Conservation (phyloP, 2,888 invertebrate genomes). For the Cecidostiba fungosa region DNA sequence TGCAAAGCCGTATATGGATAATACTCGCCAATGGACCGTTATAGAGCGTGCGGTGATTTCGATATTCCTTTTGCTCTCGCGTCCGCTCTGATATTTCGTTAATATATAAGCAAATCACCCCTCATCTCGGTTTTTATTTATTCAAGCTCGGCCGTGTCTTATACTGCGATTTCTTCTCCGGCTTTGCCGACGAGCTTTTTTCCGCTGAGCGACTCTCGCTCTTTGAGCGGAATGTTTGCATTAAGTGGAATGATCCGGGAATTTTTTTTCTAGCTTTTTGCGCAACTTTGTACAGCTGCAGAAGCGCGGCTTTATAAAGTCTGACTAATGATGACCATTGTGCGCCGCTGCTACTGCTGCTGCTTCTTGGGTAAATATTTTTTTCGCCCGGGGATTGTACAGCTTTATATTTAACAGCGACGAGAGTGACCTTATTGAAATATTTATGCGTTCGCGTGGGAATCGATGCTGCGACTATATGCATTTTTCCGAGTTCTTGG, state of each 20-base stretch:
- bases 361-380: conserved; percentile 45
- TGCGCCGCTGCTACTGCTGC: conserved; percentile 36
- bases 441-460: not conserved
- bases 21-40: conserved; percentile 55
- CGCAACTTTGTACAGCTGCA: not conserved
- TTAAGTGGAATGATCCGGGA: conserved; percentile 42
- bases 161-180: conserved; percentile 27
- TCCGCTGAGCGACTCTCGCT: not conserved
- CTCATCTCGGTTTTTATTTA: not conserved
- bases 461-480: too few relatives aligned
- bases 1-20: conserved; percentile 45
- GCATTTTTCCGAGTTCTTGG: too few relatives aligned
- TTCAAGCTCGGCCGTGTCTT: not conserved
- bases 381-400: not conserved
- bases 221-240: conserved; percentile 42
- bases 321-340: conserved; percentile 54
- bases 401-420: conserved; percentile 37
- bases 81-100: conserved; percentile 41
- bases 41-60: not conserved
- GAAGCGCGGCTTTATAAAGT: conserved; percentile 40
- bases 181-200: conserved; percentile 20
- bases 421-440: conserved; percentile 25
- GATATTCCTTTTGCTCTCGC: not conserved
- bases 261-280: not conserved
- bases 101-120: not conserved